Conservation (phyloP, 1,140 invertebrate genomes). For the Varroa destructor region DNA sequence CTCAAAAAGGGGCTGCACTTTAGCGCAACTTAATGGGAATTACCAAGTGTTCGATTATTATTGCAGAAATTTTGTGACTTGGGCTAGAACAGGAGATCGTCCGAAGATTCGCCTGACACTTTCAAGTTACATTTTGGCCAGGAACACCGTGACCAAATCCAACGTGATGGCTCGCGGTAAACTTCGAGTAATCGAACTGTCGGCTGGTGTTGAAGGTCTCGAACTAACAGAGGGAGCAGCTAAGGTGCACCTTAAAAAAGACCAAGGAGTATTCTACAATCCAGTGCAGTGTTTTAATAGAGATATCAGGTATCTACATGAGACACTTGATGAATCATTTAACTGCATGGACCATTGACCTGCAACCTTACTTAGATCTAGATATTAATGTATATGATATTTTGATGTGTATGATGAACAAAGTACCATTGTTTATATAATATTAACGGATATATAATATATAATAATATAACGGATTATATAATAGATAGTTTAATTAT, state of each 20-base stretch:
- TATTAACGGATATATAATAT: constrained; percentile 31
- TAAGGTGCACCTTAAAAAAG: constrained; percentile 49
- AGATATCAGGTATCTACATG: constrained; percentile 61
- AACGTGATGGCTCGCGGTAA: neutral
- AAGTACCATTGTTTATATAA: constrained; percentile 38
- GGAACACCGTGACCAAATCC: too few species aligned
- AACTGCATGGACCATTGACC: neutral
- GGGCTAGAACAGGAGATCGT: too few species aligned
- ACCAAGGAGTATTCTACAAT: constrained; percentile 81
- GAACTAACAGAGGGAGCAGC: constrained; percentile 57
- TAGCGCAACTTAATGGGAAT: too few species aligned
- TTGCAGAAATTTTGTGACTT: too few species aligned
- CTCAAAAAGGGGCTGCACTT: too few species aligned
- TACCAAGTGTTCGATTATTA: too few species aligned
- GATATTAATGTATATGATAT: constrained; percentile 28
- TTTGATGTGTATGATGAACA: constrained; percentile 27
- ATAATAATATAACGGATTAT: too few species aligned
- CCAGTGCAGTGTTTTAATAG: constrained; percentile 94
- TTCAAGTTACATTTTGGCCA: too few species aligned
- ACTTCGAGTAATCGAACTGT: constrained; percentile 2
- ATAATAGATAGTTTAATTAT: too few species aligned
- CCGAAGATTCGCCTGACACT: too few species aligned
- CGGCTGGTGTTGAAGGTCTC: neutral
- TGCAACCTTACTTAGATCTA: constrained; percentile 20
- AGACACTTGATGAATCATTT: neutral